These are phyloP conservation scores for Lepus oiostolus DNA, from an alignment of 2,797 vertebrate species.

Conservation along the genomic window DNA sequence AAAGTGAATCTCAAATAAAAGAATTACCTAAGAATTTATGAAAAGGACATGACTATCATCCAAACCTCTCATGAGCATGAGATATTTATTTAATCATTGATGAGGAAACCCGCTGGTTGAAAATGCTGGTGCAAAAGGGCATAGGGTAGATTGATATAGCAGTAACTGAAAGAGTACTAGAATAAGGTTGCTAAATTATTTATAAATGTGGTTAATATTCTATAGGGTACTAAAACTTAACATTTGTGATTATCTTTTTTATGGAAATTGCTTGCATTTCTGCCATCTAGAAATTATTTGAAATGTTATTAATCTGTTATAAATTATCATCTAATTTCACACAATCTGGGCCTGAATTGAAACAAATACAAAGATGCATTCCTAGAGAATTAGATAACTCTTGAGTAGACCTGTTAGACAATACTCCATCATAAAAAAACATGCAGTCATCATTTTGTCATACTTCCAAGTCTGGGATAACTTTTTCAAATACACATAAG, in stretches of 20 bases:
- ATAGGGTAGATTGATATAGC: not conserved
- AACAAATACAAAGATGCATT: conserved; percentile 10
- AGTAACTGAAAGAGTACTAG: not conserved
- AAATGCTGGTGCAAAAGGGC: not conserved
- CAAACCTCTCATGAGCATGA: not conserved
- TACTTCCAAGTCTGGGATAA: conserved; percentile 52
- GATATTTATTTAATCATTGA: not conserved
- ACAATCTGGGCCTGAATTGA: not conserved
- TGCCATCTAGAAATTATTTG: conserved; percentile 6
- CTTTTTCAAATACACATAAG: conserved; percentile 1
- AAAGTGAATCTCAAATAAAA: not conserved
- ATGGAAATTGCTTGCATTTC: not conserved
- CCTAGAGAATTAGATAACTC: conserved; percentile 22
- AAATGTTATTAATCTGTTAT: conserved; percentile 44
- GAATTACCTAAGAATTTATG: conserved; percentile 11
- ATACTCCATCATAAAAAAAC: not conserved
- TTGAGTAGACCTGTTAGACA: conserved; percentile 2
- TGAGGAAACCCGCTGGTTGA: not conserved
- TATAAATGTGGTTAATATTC: not conserved
- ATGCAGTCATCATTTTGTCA: conserved; percentile 43
- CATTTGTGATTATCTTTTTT: not conserved
- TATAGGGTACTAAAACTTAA: not conserved
- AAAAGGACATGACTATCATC: not conserved
- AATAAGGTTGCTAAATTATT: conserved; percentile 21
- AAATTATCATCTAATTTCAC: not conserved